Percentiles rank a stretch among this genome's conserved stretches.
Conservation (phyloP, 2,113 vertebrate genomes). For the Lynx canadensis region DNA sequence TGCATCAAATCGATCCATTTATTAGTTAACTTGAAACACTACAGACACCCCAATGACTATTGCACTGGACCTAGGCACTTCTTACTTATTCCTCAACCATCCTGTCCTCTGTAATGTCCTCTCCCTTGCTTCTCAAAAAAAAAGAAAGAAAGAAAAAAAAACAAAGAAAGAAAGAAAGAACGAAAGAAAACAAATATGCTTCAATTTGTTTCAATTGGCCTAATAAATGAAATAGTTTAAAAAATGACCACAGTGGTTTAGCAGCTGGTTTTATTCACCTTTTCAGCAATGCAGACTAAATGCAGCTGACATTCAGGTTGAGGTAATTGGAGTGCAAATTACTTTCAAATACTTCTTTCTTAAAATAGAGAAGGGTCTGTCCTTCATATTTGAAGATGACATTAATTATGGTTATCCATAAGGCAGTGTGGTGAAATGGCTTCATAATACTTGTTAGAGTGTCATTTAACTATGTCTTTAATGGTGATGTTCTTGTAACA, state of each 20-base stretch:
- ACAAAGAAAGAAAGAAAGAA: neutral
- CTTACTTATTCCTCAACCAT: neutral
- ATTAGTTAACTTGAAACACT: neutral
- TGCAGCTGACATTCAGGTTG: neutral
- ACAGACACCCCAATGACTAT: neutral
- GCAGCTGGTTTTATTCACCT: neutral
- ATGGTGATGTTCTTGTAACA: neutral
- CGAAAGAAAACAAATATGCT: neutral
- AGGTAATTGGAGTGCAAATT: neutral
- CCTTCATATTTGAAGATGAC: constrained; percentile 17
- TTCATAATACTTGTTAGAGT: neutral
- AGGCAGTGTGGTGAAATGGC: neutral
- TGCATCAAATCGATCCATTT: neutral
- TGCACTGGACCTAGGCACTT: neutral
- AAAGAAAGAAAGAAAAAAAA: too few species aligned
- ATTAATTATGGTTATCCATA: constrained; percentile 16
- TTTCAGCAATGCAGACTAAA: constrained; percentile 11
- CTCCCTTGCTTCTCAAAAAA: neutral
- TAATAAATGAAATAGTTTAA: neutral
- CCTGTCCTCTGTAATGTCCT: neutral
- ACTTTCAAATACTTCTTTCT: constrained; percentile 46
- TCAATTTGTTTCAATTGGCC: neutral
- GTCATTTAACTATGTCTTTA: constrained; percentile 20
- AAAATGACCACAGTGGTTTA: neutral
- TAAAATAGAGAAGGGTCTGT: constrained; percentile 31